These are phyloP conservation scores for Automeris io DNA, from an alignment of 2,888 invertebrate genomes.

Conservation along the genomic window DNA sequence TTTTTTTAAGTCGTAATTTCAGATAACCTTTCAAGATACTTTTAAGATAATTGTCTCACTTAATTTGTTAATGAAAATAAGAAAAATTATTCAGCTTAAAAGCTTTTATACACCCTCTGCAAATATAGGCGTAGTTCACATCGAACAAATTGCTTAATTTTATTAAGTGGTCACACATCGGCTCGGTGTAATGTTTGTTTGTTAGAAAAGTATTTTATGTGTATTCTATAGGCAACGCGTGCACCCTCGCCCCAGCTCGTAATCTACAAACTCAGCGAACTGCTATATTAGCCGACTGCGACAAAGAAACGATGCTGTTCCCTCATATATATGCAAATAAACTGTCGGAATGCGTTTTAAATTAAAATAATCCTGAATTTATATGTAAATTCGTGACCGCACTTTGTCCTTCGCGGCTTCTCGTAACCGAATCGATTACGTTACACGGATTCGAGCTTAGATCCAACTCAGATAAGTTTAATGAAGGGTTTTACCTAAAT, in stretches of 20 bases:
- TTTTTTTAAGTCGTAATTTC: too few species aligned
- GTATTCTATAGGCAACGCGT: constrained; percentile 13
- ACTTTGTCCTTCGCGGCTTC: constrained; percentile 68
- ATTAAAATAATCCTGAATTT: constrained; percentile 74
- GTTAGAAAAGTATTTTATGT: constrained; percentile 24
- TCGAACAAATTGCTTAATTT: constrained; percentile 72
- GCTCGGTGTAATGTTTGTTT: constrained; percentile 45
- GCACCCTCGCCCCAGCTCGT: constrained; percentile 26
- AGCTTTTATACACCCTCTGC: constrained; percentile 40
- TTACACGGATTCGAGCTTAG: constrained; percentile 63
- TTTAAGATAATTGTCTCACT: constrained; percentile 18
- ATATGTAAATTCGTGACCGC: constrained; percentile 73
- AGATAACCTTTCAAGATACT: too few species aligned
- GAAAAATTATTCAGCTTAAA: constrained; percentile 25
- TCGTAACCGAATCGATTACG: constrained; percentile 68
- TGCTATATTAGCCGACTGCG: constrained; percentile 50
- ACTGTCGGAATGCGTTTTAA: constrained; percentile 68
- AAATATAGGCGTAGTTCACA: constrained; percentile 52
- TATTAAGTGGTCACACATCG: constrained; percentile 60
- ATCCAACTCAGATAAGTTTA: constrained; percentile 63
- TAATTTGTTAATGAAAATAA: constrained; percentile 34
- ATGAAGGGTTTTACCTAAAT: constrained; percentile 61
- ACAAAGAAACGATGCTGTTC: constrained; percentile 65
- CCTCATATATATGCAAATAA: constrained; percentile 71
- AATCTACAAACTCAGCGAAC: constrained; percentile 53